Conservation (phyloP, 2,888 invertebrate genomes). For the Octodonta nipae region DNA sequence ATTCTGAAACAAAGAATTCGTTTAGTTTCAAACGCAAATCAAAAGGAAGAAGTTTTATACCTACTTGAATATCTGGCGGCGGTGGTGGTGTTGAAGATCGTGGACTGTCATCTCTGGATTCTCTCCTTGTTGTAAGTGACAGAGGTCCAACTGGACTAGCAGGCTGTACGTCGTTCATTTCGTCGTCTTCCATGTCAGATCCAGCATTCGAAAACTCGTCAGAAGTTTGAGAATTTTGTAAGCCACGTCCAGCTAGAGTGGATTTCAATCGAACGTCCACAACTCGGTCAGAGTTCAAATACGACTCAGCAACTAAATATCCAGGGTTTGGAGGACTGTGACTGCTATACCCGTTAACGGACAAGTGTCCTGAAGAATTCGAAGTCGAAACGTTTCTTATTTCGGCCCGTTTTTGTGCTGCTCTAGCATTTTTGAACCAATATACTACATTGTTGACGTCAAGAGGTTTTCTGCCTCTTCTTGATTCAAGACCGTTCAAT, state of each 20-base stretch:
- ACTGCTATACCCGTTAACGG: slow-evolving; percentile 51
- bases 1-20: slow-evolving; percentile 23
- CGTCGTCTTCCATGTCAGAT: slow-evolving; percentile 58
- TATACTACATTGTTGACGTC: slow-evolving; percentile 93
- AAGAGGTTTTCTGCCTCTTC: slow-evolving; percentile 82
- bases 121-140: slow-evolving; percentile 53
- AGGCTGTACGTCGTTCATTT: slow-evolving; percentile 40
- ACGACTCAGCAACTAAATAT: slow-evolving; percentile 47
- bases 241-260: slow-evolving; percentile 41
- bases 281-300: slow-evolving; percentile 36
- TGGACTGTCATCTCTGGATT: slow-evolving; percentile 39
- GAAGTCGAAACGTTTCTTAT: slow-evolving; percentile 45
- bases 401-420: slow-evolving; percentile 86
- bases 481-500: slow-evolving; percentile 80
- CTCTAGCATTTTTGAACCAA: slow-evolving; percentile 96
- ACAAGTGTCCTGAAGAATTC: slow-evolving; percentile 46
- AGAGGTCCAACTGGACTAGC: slow-evolving; percentile 56
- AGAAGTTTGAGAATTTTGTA: slow-evolving; percentile 47
- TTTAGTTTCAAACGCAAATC: no score
- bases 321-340: slow-evolving; percentile 52
- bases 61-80: slow-evolving; percentile 30
- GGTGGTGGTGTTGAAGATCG: slow-evolving; percentile 32
- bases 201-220: slow-evolving; percentile 54
- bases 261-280: slow-evolving; percentile 51
- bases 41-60: no score